A percentile compares a stretch with the other conserved stretches of the same genome.
These are phyloP conservation scores for Zaprionus lachaisei DNA, from an alignment of 1,140 invertebrate genomes.

Conservation along the genomic window DNA sequence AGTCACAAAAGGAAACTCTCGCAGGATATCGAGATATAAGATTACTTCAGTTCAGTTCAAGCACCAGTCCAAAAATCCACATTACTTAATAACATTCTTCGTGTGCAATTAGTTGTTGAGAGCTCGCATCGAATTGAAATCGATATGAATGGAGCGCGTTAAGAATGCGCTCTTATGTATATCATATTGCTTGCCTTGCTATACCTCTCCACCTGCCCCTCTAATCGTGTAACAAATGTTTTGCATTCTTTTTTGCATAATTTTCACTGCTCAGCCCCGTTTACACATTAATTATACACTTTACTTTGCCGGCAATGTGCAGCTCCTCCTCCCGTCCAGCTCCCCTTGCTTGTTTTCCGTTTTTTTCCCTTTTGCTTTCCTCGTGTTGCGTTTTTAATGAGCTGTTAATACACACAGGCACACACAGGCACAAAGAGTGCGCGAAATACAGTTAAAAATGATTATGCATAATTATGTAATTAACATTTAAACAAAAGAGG, in stretches of 20 bases:
- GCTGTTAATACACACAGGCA: slow-evolving; percentile 72
- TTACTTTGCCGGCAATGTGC: slow-evolving; percentile 21
- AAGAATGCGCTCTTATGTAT: too few species aligned
- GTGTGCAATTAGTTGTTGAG: slow-evolving; percentile 31
- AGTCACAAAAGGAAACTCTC: slow-evolving; percentile 22
- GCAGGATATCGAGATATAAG: neutral
- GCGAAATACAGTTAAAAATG: slow-evolving; percentile 59
- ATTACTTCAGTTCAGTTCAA: slow-evolving; percentile 42
- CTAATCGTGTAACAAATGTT: slow-evolving; percentile 52
- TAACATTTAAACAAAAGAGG: slow-evolving; percentile 83
- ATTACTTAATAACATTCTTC: slow-evolving; percentile 35
- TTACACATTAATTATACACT: slow-evolving; percentile 75
- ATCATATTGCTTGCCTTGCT: neutral
- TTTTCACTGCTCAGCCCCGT: slow-evolving; percentile 58
- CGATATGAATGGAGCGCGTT: neutral
- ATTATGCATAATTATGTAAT: slow-evolving; percentile 84
- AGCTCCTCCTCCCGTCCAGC: neutral
- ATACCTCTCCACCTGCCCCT: neutral
- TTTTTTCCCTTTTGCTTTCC: slow-evolving; percentile 20
- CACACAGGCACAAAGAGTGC: slow-evolving; percentile 9
- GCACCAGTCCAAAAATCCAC: slow-evolving; percentile 25
- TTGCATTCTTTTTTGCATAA: slow-evolving; percentile 60
- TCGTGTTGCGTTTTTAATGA: slow-evolving; percentile 71
- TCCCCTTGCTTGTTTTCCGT: neutral
- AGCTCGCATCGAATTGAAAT: slow-evolving; percentile 18